These are phyloP conservation scores for Catharus bicknelli DNA, from an alignment of 2,113 vertebrate species.

Conservation along the genomic window DNA sequence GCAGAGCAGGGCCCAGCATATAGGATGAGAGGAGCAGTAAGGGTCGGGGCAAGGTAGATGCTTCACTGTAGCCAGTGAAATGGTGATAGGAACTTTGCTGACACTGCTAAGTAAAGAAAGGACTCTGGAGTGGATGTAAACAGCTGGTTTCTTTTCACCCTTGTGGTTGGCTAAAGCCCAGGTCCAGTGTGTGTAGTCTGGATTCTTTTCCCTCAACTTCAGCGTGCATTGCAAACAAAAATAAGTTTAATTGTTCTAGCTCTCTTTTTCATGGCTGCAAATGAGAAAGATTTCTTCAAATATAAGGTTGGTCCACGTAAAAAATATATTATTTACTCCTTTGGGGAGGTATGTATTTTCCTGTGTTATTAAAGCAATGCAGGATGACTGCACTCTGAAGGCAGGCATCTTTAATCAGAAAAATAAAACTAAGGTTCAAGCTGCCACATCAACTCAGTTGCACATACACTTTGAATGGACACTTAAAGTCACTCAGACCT, in stretches of 20 bases:
- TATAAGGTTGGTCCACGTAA: neutral
- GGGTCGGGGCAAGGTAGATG: accelerated
- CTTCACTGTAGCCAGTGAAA: accelerated
- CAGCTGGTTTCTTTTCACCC: neutral
- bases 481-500: neutral
- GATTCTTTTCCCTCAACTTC: neutral
- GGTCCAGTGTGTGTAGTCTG: neutral
- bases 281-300: neutral
- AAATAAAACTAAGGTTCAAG: neutral
- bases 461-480: accelerated
- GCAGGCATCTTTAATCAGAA: neutral
- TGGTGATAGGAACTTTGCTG: neutral
- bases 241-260: neutral
- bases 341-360: neutral
- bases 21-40: neutral
- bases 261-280: neutral
- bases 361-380: neutral
- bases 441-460: neutral
- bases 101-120: neutral
- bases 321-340: neutral
- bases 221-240: neutral
- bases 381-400: neutral
- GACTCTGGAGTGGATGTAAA: neutral
- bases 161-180: neutral
- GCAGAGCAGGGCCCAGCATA: accelerated